Percentiles rank a stretch among this genome's conserved stretches.
phyloP scores from a whole-genome alignment of 1,140 invertebrate species.

The Pomacea maculata region DNA sequence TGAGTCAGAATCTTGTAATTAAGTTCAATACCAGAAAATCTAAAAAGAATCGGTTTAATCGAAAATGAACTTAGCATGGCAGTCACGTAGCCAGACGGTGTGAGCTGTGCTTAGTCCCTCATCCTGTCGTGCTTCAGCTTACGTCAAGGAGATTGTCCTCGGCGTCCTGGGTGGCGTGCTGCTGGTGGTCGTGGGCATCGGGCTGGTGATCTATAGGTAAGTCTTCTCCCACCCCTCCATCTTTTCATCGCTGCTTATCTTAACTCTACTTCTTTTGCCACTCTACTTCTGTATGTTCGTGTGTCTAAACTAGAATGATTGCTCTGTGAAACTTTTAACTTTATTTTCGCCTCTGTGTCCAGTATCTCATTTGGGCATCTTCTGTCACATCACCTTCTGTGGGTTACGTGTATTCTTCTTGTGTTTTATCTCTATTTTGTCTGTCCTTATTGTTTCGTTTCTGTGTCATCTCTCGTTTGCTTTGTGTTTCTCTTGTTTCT shows the following conservation, averaged over 20 bases:
- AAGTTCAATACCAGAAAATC: too few species aligned
- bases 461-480: too few species aligned
- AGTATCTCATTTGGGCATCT: not conserved
- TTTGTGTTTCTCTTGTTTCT: too few species aligned
- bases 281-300: not conserved
- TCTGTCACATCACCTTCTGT: too few species aligned
- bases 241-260: not conserved
- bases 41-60: too few species aligned
- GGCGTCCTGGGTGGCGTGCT: conserved; percentile 80
- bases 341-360: not conserved
- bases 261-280: not conserved
- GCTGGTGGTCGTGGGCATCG: conserved; percentile 81
- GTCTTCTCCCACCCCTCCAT: not conserved
- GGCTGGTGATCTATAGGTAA: conserved; percentile 80
- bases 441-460: too few species aligned
- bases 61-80: too few species aligned
- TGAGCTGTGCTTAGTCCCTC: too few species aligned
- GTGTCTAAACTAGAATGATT: not conserved
- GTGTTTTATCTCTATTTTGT: too few species aligned
- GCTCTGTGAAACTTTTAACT: not conserved
- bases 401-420: too few species aligned
- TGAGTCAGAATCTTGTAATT: too few species aligned
- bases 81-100: too few species aligned
- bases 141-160: conserved; percentile 82
- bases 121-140: conserved; percentile 69